Percentiles rank a stretch among this genome's conserved stretches.
Conservation (phyloP, 2,113 vertebrate species). For the Psophia crepitans region DNA sequence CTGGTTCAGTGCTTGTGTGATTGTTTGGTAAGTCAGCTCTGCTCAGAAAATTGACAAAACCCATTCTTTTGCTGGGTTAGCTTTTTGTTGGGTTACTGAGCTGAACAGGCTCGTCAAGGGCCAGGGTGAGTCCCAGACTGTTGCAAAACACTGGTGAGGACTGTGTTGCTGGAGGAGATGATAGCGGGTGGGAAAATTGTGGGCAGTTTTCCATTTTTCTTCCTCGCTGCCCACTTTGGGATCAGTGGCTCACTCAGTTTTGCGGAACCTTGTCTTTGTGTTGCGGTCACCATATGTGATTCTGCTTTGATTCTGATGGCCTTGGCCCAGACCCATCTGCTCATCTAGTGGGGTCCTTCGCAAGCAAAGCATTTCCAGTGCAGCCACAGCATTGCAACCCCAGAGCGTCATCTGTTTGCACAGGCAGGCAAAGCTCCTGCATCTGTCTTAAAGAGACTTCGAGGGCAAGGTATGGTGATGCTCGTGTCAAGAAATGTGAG, state of each 20-base stretch:
- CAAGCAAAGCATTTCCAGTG: background rate
- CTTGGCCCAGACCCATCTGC: background rate
- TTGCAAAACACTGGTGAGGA: background rate
- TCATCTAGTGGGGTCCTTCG: background rate
- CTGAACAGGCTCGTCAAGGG: background rate
- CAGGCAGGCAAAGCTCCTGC: fast-evolving
- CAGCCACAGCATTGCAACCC: background rate
- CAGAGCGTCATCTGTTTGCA: background rate
- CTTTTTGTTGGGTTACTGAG: background rate
- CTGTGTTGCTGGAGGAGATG: background rate
- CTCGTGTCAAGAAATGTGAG: fast-evolving
- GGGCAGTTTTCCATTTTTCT: background rate
- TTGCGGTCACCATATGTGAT: background rate
- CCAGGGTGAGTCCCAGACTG: background rate
- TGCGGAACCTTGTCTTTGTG: background rate
- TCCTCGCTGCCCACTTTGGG: background rate
- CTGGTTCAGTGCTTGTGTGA: slow-evolving; percentile 25
- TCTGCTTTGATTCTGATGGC: background rate
- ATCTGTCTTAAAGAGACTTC: background rate
- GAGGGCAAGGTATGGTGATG: background rate
- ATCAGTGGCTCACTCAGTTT: background rate
- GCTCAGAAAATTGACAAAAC: background rate
- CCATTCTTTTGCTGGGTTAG: background rate
- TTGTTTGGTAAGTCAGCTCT: slow-evolving; percentile 2
- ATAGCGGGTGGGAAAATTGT: background rate